These are phyloP conservation scores for Apodemia duryi DNA, from an alignment of 2,888 invertebrate genomes.

Conservation along the genomic window DNA sequence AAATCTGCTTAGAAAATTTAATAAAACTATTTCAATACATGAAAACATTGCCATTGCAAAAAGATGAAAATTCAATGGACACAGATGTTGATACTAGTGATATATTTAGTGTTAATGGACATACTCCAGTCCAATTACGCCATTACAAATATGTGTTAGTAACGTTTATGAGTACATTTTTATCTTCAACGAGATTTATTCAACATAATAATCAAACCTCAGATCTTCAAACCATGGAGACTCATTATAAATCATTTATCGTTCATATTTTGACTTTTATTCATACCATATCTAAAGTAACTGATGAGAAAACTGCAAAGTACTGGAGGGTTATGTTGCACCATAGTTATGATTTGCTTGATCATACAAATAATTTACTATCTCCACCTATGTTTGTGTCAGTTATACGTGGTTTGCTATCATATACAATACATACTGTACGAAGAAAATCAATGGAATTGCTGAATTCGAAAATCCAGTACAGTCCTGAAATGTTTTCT, in stretches of 20 bases:
- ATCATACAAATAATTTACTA: constrained; percentile 88
- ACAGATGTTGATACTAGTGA: constrained; percentile 60
- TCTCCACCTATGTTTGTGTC: constrained; percentile 89
- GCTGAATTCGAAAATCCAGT: constrained; percentile 88
- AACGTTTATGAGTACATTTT: constrained; percentile 84
- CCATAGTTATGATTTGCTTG: constrained; percentile 88
- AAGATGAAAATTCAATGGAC: constrained; percentile 70
- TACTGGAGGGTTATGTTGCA: constrained; percentile 92
- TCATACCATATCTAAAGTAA: constrained; percentile 81
- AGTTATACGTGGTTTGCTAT: constrained; percentile 86
- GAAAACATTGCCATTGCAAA: constrained; percentile 82
- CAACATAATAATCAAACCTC: constrained; percentile 80
- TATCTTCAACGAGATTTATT: constrained; percentile 84
- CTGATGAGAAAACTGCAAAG: constrained; percentile 82
- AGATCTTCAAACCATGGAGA: constrained; percentile 74
- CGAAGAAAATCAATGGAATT: constrained; percentile 91
- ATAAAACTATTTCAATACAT: constrained; percentile 83
- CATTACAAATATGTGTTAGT: constrained; percentile 91
- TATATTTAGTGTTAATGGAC: constrained; percentile 82
- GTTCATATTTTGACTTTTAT: constrained; percentile 84
- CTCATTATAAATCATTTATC: constrained; percentile 83
- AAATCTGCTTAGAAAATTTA: constrained; percentile 81
- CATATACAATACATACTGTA: constrained; percentile 84
- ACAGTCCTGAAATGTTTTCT: constrained; percentile 80
- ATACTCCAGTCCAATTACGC: constrained; percentile 86